Base-by-base conservation (phyloP, 23 tunicate species). In the Styela clava region DNA sequence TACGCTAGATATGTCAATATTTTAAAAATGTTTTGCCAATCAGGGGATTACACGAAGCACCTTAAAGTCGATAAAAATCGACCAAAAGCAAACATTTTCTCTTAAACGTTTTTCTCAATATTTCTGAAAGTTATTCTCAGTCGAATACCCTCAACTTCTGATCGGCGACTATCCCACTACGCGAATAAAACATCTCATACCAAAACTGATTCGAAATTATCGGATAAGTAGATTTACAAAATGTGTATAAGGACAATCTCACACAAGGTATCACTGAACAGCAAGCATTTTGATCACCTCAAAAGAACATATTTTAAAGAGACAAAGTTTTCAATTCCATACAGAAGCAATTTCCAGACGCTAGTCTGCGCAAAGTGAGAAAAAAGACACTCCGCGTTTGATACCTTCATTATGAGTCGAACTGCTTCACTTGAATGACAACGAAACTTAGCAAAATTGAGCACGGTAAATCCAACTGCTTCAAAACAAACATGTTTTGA, bases 161-260 rank as follows among this genome's bases (percentile, higher is more conserved):
- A 26, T 72, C 3, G 86, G 86, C 16, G 86, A 83, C 52, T 83
- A 36, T 83, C 86, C 79, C 86, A 79, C 16, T 79, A 83, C 71
- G 61, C 24, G 5, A 62, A 63, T 1, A 1, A 62, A 63, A 79
- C 37, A 0, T 28, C 24, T 0, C 3, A 32, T 79, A 33, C 9
- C 18, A 24, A 78, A n/a, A n/a, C n/a, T n/a, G n/a, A n/a, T n/a
- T n/a, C n/a, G n/a, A 1, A 0, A 21, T 0, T 31, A 61, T 30
- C 33, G 2, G 56, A 44, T 44, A 68, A 18, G 0, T 19, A 31
- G 32, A 44, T 19, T 71, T 16, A 20, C 67, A 83, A 35, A 71
- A 34, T 20, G 64, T 83, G 2, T 71, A 24, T 24, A 1, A 18
- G 1, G 33, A 72, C 44, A 83, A 83, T 69, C n/a, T 2, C 0